Evolutionary conservation across 2,888 invertebrate genomes (phyloP).

Genomic region (Meta bourneti): DNA sequence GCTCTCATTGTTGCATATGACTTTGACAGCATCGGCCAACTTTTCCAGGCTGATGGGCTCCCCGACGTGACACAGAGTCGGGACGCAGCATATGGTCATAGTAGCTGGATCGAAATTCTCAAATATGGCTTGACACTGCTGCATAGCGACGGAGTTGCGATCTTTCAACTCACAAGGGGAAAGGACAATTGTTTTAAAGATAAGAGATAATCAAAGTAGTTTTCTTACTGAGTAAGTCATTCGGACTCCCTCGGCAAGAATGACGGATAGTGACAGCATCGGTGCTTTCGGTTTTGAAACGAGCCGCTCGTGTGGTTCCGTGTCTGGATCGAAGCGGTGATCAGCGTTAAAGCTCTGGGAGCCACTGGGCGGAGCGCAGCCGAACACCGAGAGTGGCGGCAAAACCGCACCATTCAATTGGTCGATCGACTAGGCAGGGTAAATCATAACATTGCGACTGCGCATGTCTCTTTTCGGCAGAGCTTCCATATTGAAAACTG

Average conservation of each 20-base stretch:
- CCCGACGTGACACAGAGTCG: slow-evolving; percentile 83
- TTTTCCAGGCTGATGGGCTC: slow-evolving; percentile 83
- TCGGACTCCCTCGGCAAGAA: neutral
- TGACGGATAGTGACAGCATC: slow-evolving; percentile 43
- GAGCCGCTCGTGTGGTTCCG: slow-evolving; percentile 3
- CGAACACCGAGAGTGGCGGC: slow-evolving; percentile 71
- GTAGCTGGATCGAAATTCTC: slow-evolving; percentile 73
- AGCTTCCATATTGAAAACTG: slow-evolving; percentile 60
- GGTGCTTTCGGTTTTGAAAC: slow-evolving; percentile 19
- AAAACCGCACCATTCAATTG: slow-evolving; percentile 56
- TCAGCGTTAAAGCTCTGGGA: slow-evolving; percentile 3
- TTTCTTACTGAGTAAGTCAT: slow-evolving; percentile 17
- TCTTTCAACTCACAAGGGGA: neutral
- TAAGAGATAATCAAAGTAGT: slow-evolving; percentile 28
- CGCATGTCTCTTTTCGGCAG: slow-evolving; percentile 49
- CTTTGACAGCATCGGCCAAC: slow-evolving; percentile 90
- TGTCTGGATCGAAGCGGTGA: neutral
- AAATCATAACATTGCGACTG: slow-evolving; percentile 61
- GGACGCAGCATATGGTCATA: slow-evolving; percentile 86
- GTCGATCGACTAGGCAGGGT: slow-evolving; percentile 56
- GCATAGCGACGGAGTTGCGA: slow-evolving; percentile 33
- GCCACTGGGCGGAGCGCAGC: slow-evolving; percentile 52
- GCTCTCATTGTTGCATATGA: slow-evolving; percentile 96
- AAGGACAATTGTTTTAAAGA: neutral
- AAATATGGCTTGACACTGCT: slow-evolving; percentile 68